phyloP scores from a whole-genome alignment of 2,888 invertebrate genomes.

The Macrostomum cliftonense region DNA sequence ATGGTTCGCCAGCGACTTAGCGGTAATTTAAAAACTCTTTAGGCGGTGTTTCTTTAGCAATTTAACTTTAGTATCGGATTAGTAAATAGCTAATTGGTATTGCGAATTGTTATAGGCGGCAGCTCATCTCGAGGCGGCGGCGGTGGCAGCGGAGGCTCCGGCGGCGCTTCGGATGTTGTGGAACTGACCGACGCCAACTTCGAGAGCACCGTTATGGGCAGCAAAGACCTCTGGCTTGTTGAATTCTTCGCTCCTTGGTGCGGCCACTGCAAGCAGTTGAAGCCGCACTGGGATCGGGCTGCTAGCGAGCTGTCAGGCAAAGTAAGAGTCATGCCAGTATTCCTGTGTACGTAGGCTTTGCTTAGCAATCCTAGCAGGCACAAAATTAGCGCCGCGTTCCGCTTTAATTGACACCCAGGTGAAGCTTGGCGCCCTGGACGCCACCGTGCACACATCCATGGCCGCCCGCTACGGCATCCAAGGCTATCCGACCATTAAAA shows the following conservation, averaged over 20 bases:
- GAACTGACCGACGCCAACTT: conserved; percentile 90
- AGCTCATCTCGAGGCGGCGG: neutral
- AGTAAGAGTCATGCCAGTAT: too few relatives aligned
- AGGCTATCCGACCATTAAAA: conserved; percentile 90
- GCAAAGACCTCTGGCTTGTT: conserved; percentile 86
- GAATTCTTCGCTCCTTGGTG: conserved; percentile 81
- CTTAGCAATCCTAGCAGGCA: too few relatives aligned
- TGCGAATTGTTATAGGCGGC: too few relatives aligned
- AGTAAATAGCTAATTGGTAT: too few relatives aligned
- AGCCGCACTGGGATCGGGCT: conserved; percentile 85
- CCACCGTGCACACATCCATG: conserved; percentile 66
- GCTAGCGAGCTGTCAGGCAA: conserved; percentile 85
- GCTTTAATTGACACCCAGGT: conserved; percentile 13
- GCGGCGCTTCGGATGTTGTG: conserved; percentile 49
- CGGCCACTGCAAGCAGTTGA: conserved; percentile 48
- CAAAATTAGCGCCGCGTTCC: conserved; percentile 17
- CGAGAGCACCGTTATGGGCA: conserved; percentile 66
- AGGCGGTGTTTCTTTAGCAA: too few relatives aligned
- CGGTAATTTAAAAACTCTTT: conserved; percentile 29
- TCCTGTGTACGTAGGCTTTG: too few relatives aligned
- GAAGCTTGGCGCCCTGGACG: conserved; percentile 84
- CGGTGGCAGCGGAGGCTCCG: conserved; percentile 24
- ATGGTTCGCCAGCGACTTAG: conserved; percentile 52
- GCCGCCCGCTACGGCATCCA: conserved; percentile 65
- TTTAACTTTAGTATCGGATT: too few relatives aligned